Percentiles rank a stretch among this genome's conserved stretches.
These are phyloP conservation scores for Elephantulus edwardii DNA, from an alignment of 2,113 vertebrate species.

Conservation along the genomic window DNA sequence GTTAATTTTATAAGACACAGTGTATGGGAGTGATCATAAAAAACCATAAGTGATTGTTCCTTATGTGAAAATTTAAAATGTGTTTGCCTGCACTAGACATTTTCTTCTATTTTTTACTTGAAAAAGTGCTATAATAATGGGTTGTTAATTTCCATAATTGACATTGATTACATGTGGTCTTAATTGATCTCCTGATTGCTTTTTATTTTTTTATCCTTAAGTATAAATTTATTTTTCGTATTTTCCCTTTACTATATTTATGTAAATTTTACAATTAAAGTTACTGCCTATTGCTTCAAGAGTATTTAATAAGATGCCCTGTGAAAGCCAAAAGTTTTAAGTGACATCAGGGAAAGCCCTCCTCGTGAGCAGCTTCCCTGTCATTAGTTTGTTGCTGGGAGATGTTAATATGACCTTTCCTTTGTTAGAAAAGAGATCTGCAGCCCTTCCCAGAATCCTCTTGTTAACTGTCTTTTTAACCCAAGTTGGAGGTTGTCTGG, in stretches of 20 bases:
- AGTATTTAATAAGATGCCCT: constrained; percentile 54
- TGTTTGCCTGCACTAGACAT: constrained; percentile 24
- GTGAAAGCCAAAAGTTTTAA: constrained; percentile 6
- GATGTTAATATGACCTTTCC: constrained; percentile 69
- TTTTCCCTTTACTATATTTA: not conserved
- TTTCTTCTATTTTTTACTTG: constrained; percentile 29
- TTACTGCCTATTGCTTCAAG: constrained; percentile 51
- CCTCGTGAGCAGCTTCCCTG: not conserved
- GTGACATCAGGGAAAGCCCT: constrained; percentile 24
- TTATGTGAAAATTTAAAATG: no score
- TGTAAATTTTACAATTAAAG: constrained; percentile 18
- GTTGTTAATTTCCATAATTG: constrained; percentile 56
- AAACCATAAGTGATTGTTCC: constrained; percentile 7
- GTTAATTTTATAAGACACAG: no score
- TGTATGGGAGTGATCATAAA: no score
- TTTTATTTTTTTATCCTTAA: constrained; percentile 54
- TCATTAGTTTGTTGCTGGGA: constrained; percentile 47
- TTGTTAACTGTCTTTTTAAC: constrained; percentile 61
- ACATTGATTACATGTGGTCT: constrained; percentile 49
- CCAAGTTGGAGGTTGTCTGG: not conserved
- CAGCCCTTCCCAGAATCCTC: constrained; percentile 66
- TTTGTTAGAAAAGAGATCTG: constrained; percentile 76
- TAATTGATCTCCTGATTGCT: constrained; percentile 40
- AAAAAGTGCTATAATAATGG: constrained; percentile 27
- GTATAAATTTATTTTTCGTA: no score